These are phyloP conservation scores for Zaprionus inermis DNA, from an alignment of 1,140 invertebrate species.

Conservation along the genomic window DNA sequence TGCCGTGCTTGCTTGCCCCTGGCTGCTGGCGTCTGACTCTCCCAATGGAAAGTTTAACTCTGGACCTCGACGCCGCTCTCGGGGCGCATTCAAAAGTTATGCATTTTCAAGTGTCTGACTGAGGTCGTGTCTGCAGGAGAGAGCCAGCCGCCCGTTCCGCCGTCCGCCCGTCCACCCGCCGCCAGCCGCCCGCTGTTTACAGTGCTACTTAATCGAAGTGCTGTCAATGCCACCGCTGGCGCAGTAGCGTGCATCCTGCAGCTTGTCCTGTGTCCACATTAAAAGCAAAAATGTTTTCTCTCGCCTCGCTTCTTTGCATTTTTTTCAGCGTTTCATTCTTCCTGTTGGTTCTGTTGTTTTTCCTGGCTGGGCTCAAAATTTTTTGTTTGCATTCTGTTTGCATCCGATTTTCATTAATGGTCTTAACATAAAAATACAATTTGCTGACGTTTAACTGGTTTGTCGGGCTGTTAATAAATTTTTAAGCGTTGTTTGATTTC, in stretches of 20 bases:
- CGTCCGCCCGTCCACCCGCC: no score
- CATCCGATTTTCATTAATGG: conserved; percentile 79
- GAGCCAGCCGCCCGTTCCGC: neutral
- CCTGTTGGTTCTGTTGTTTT: conserved; percentile 12
- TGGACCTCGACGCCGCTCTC: conserved; percentile 22
- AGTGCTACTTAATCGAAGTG: conserved; percentile 81
- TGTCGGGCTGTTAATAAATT: conserved; percentile 73
- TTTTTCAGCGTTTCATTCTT: conserved; percentile 2
- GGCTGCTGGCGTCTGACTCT: conserved; percentile 2
- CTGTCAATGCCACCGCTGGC: conserved; percentile 59
- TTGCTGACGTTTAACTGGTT: conserved; percentile 78
- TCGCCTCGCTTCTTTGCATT: conserved; percentile 31
- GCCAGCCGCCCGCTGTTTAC: conserved; percentile 64
- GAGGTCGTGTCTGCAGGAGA: conserved; percentile 20
- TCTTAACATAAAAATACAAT: conserved; percentile 82
- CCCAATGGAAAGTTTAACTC: conserved; percentile 33
- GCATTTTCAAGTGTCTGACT: conserved; percentile 72
- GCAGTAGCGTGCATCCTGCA: conserved; percentile 41
- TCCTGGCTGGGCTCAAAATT: conserved; percentile 7
- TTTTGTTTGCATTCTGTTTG: conserved; percentile 67
- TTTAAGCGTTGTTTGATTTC: conserved; percentile 77
- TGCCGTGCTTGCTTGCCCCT: neutral
- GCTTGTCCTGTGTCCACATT: conserved; percentile 46
- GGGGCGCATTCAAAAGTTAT: conserved; percentile 62
- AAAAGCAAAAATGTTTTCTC: conserved; percentile 70